phyloP scores from a whole-genome alignment of 2,113 vertebrate species.

The Galbula dea region DNA sequence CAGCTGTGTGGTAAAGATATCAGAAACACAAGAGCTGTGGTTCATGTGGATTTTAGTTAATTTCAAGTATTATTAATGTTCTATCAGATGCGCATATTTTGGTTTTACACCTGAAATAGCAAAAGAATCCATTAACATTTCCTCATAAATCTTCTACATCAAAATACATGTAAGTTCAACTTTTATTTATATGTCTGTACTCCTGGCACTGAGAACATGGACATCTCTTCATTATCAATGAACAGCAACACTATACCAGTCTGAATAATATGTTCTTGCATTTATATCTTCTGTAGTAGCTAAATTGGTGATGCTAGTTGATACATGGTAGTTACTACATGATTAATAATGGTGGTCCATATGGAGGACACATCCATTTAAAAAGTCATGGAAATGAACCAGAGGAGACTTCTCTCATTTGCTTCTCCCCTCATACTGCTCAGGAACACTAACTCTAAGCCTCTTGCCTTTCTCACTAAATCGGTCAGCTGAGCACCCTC shows the following conservation, averaged over 20 bases:
- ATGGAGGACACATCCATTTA: neutral
- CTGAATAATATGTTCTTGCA: neutral
- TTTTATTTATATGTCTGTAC: neutral
- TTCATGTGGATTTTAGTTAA: neutral
- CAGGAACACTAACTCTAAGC: neutral
- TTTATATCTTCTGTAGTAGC: neutral
- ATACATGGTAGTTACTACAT: neutral
- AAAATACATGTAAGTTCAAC: neutral
- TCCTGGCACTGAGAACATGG: neutral
- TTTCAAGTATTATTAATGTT: neutral
- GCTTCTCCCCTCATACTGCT: accelerated
- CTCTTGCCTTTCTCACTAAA: neutral
- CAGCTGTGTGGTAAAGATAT: neutral
- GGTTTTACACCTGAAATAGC: neutral
- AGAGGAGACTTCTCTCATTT: neutral
- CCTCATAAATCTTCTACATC: neutral
- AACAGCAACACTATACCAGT: neutral
- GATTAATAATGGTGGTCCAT: neutral
- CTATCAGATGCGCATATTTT: neutral
- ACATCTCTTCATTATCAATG: accelerated
- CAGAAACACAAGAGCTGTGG: neutral
- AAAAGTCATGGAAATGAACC: neutral
- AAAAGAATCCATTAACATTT: neutral
- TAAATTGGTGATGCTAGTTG: neutral
- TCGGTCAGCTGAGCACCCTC: neutral